Evolutionary conservation across 2,797 vertebrate species (phyloP).

Genomic region (Kryptopterus vitreolus): DNA sequence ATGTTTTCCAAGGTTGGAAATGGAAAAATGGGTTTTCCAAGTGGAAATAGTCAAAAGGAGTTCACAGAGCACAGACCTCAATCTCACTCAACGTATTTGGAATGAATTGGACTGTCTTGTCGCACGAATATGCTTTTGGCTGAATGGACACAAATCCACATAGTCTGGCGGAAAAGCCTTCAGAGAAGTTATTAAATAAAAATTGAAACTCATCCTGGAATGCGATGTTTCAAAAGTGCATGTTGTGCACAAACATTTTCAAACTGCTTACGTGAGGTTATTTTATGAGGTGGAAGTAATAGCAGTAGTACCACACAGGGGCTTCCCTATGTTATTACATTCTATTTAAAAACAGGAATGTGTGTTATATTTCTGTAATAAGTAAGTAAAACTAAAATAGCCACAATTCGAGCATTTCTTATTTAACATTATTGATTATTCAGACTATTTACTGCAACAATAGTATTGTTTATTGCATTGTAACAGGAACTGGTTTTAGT

Average conservation of each 20-base stretch:
- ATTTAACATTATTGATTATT: neutral
- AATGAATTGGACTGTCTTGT: too few relatives aligned
- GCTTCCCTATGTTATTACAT: neutral
- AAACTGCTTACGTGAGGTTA: neutral
- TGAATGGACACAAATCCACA: neutral
- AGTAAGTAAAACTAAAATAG: neutral
- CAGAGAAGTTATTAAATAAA: neutral
- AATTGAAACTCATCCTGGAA: neutral
- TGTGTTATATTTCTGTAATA: neutral
- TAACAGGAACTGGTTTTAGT: conserved; percentile 85
- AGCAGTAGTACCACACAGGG: conserved; percentile 3
- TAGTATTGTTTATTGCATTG: neutral
- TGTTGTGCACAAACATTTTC: neutral
- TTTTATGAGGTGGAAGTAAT: too few relatives aligned
- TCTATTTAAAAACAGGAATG: neutral
- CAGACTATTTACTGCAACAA: neutral
- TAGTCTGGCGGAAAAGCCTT: neutral
- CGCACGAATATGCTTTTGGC: neutral
- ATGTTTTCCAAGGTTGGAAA: too few relatives aligned
- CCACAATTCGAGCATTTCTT: neutral
- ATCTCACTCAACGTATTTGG: too few relatives aligned
- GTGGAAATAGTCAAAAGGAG: too few relatives aligned
- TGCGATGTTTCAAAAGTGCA: neutral
- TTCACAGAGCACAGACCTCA: too few relatives aligned
- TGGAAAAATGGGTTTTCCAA: too few relatives aligned